These are phyloP conservation scores for Gastracanthus pulcherrimus DNA, from an alignment of 2,888 invertebrate species.

Conservation along the genomic window DNA sequence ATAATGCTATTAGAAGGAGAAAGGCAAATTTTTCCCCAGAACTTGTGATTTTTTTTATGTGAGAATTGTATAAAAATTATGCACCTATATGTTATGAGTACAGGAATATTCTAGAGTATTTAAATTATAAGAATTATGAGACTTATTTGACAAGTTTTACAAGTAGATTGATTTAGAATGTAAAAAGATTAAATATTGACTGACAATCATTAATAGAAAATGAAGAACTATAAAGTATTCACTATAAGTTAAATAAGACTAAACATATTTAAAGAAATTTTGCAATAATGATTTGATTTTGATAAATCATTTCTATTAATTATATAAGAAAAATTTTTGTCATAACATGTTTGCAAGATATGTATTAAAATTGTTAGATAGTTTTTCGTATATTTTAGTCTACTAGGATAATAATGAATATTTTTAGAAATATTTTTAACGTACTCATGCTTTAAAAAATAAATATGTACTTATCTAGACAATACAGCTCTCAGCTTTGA, in stretches of 20 bases:
- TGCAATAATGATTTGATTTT: not conserved
- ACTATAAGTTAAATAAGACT: not conserved
- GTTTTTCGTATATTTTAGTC: no score
- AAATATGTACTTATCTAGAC: not conserved
- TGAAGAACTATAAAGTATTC: not conserved
- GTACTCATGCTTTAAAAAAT: not conserved
- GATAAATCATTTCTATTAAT: not conserved
- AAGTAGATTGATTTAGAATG: not conserved
- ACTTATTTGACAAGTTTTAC: not conserved
- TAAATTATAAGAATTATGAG: not conserved
- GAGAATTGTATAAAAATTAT: constrained; percentile 3
- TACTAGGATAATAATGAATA: no score
- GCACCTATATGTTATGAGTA: no score
- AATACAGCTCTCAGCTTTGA: not conserved
- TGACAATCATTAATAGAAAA: not conserved
- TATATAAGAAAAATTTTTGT: not conserved
- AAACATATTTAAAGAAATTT: no score
- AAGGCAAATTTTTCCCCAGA: constrained; percentile 87
- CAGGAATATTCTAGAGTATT: no score
- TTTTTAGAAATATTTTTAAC: not conserved
- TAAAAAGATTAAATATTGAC: not conserved
- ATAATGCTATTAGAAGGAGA: constrained; percentile 94
- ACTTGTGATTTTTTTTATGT: constrained; percentile 56
- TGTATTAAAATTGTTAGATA: no score
- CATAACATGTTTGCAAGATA: not conserved